These are phyloP conservation scores for Aporophyla nigra DNA, from an alignment of 2,888 invertebrate genomes.

Conservation along the genomic window DNA sequence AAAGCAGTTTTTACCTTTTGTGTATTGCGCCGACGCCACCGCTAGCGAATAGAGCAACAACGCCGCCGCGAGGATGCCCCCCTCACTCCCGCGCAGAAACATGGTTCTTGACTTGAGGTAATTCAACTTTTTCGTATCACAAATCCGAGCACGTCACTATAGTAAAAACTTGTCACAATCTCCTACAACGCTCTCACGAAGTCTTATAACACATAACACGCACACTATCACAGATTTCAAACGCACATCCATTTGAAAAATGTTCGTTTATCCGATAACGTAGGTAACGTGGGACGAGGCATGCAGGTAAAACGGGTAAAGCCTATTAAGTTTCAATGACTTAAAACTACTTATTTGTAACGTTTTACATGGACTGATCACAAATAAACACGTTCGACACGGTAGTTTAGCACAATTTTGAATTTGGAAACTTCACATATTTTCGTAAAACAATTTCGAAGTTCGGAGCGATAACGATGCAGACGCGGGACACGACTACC, in stretches of 20 bases:
- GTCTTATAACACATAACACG: constrained; percentile 87
- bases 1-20: constrained; percentile 87
- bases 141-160: constrained; percentile 85
- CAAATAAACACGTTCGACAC: constrained; percentile 77
- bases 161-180: constrained; percentile 87
- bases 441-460: constrained; percentile 89
- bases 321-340: constrained; percentile 88
- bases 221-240: constrained; percentile 88
- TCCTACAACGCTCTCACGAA: constrained; percentile 82
- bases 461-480: constrained; percentile 83
- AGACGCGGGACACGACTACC: constrained; percentile 82
- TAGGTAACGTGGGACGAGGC: constrained; percentile 88
- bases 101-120: constrained; percentile 80
- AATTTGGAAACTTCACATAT: constrained; percentile 89
- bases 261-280: constrained; percentile 90
- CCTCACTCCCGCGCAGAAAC: constrained; percentile 83
- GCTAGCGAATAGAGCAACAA: constrained; percentile 83
- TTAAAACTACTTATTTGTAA: constrained; percentile 85
- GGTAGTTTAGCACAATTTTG: constrained; percentile 80
- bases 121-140: constrained; percentile 79
- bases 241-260: constrained; percentile 91
- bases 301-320: constrained; percentile 89
- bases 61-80: constrained; percentile 82
- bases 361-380: constrained; percentile 80
- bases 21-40: constrained; percentile 86